A percentile compares a stretch with the other conserved stretches of the same genome.
Conservation (phyloP, 2,888 invertebrate species). For the Callyntrura guangdongensis region DNA sequence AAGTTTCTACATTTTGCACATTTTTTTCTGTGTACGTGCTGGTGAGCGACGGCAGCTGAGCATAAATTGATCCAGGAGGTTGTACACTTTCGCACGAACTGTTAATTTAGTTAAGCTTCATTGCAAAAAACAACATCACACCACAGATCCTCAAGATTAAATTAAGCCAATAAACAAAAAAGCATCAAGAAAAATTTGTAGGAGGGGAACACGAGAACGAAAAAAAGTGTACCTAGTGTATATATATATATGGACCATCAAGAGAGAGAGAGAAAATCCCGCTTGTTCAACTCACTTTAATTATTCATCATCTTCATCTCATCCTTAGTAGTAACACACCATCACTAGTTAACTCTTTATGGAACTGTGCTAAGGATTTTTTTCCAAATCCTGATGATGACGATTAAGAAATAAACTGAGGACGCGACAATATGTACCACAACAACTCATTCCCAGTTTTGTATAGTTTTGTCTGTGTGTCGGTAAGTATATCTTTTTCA, state of each 20-base stretch:
- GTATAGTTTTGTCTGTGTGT: background rate
- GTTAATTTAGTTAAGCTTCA: constrained; percentile 70
- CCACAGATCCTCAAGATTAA: constrained; percentile 62
- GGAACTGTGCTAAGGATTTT: background rate
- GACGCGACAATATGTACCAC: constrained; percentile 6
- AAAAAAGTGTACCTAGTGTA: background rate
- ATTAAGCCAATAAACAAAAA: constrained; percentile 69
- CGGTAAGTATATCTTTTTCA: background rate
- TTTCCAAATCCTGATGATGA: background rate
- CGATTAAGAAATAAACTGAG: constrained; percentile 46
- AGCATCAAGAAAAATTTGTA: constrained; percentile 39
- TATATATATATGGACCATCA: background rate
- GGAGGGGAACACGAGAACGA: constrained; percentile 60
- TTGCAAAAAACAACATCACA: constrained; percentile 38
- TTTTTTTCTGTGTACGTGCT: constrained; percentile 43
- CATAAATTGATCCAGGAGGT: constrained; percentile 75
- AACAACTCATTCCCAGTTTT: background rate
- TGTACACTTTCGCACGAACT: constrained; percentile 74
- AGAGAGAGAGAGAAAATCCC: constrained; percentile 18
- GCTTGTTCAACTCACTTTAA: constrained; percentile 29
- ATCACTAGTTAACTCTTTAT: background rate
- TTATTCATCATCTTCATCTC: constrained; percentile 16
- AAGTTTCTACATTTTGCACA: constrained; percentile 41
- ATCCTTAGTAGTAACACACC: background rate
- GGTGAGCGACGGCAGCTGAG: constrained; percentile 34